Percentiles rank a stretch among this genome's conserved stretches.
These are phyloP conservation scores for Oreochromis mossambicus DNA, from an alignment of 2,797 vertebrate genomes.

Conservation along the genomic window DNA sequence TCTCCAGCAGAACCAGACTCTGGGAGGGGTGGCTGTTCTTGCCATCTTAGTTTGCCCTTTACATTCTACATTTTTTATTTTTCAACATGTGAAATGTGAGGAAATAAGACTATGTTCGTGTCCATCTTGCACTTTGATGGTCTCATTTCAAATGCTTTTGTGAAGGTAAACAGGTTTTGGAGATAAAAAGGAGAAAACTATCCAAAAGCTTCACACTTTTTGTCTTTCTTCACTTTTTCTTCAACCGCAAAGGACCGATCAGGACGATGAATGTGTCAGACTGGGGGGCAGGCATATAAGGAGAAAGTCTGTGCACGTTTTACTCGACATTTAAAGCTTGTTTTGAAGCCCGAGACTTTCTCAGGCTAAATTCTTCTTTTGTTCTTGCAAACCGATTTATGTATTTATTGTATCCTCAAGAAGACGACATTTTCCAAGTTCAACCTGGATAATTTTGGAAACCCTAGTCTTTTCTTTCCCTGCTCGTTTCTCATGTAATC, in stretches of 20 bases:
- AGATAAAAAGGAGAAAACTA: neutral
- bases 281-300: neutral
- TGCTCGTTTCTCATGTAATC: constrained; percentile 31
- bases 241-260: neutral
- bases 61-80: neutral
- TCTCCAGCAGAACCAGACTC: neutral
- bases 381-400: neutral
- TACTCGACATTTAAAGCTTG: neutral
- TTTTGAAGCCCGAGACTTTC: neutral
- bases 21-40: accelerated
- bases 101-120: accelerated
- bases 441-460: neutral
- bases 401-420: neutral
- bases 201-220: neutral
- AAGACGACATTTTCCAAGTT: neutral
- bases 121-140: neutral
- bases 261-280: neutral
- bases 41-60: neutral
- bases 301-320: neutral
- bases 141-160: neutral
- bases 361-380: neutral
- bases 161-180: neutral
- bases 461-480: neutral
- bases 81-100: neutral
- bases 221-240: neutral